Conservation (phyloP, 2,113 vertebrate species). For the Eupsittula cactorum region DNA sequence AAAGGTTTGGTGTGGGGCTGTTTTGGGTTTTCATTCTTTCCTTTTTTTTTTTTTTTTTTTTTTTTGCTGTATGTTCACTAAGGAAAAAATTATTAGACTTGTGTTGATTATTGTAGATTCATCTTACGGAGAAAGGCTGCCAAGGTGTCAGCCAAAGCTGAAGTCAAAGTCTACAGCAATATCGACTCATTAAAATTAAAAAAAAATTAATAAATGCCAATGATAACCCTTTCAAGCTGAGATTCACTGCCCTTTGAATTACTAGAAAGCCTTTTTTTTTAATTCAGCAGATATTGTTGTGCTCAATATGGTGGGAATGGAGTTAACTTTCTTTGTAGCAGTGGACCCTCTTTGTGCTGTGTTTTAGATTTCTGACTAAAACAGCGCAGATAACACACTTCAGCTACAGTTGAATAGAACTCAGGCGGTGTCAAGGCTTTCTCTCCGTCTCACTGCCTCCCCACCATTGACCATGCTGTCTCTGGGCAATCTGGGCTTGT, state of each 20-base stretch:
- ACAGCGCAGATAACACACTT: not conserved
- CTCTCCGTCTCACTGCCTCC: not conserved
- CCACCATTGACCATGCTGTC: not conserved
- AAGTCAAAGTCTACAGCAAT: conserved; percentile 10
- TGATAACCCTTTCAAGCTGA: not conserved
- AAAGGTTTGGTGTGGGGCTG: not conserved
- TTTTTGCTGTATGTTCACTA: not conserved
- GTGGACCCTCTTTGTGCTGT: not conserved
- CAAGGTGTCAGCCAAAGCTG: conserved; percentile 14
- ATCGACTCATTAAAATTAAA: not conserved
- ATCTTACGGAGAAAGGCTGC: not conserved
- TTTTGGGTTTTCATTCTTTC: not conserved
- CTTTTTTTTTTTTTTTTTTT: not conserved
- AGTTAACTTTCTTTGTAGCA: not conserved
- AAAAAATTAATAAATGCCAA: not conserved
- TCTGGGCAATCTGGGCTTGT: not conserved
- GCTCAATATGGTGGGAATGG: not conserved
- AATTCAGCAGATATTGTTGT: not conserved
- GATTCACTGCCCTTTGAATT: not conserved
- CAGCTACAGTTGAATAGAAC: not conserved
- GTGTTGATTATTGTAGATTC: not conserved
- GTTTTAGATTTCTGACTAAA: not conserved
- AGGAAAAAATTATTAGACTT: not conserved
- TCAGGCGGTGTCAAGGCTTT: not conserved
- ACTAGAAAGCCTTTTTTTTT: not conserved